A percentile compares a stretch with the other conserved stretches of the same genome.
These are phyloP conservation scores for Girardia tigrina DNA, from an alignment of 2,888 invertebrate genomes.

Conservation along the genomic window DNA sequence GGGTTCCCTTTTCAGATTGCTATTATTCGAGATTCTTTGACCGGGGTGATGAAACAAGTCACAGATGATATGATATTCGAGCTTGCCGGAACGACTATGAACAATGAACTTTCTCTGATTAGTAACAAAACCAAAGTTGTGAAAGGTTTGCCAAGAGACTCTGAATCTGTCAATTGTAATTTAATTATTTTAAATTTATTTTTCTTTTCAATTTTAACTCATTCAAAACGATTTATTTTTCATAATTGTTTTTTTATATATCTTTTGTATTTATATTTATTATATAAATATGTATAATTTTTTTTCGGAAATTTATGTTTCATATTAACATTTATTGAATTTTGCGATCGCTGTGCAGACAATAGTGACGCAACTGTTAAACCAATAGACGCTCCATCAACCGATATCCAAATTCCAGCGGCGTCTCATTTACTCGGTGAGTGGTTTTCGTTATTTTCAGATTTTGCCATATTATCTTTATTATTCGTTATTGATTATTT, in stretches of 20 bases:
- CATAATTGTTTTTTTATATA: neutral
- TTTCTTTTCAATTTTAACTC: neutral
- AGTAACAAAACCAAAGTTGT: neutral
- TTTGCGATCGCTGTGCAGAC: neutral
- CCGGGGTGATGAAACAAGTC: neutral
- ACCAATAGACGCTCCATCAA: neutral
- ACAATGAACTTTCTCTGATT: neutral
- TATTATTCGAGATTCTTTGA: neutral
- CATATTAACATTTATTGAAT: slow-evolving; percentile 23
- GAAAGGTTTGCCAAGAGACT: slow-evolving; percentile 6
- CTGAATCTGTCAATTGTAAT: neutral
- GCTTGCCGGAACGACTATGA: neutral
- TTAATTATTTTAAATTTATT: neutral
- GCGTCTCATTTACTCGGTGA: neutral
- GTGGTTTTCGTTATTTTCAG: neutral
- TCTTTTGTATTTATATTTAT: neutral
- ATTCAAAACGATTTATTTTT: neutral
- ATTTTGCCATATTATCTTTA: no score
- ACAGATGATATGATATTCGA: neutral
- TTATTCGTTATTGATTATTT: no score
- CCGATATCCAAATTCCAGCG: neutral
- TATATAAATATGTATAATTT: neutral
- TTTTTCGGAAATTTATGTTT: neutral
- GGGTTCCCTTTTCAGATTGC: neutral
- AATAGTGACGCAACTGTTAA: slow-evolving; percentile 18